phyloP scores from a whole-genome alignment of 2,113 vertebrate genomes.

The Agapornis roseicollis region DNA sequence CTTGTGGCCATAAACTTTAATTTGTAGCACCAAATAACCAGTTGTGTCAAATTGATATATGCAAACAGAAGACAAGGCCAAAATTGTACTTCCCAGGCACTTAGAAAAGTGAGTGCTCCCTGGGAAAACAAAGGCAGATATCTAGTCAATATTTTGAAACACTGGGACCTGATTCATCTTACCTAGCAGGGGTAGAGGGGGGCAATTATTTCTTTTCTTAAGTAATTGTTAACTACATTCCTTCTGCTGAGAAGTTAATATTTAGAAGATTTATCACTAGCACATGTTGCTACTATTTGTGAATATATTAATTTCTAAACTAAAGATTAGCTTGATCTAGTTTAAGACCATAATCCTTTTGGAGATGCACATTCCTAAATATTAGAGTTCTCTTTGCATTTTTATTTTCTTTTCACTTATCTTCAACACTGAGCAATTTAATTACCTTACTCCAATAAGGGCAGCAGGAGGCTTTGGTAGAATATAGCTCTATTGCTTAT shows the following conservation, averaged over 20 bases:
- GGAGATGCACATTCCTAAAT: neutral
- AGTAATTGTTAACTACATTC: neutral
- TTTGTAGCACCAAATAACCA: neutral
- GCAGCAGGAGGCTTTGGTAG: neutral
- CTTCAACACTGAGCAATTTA: neutral
- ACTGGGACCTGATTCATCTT: neutral
- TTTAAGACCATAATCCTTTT: neutral
- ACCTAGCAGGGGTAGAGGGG: neutral
- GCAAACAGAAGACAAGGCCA: neutral
- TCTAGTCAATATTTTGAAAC: neutral
- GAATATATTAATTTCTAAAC: neutral
- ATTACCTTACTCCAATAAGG: neutral
- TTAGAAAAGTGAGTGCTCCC: neutral
- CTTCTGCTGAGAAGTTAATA: constrained; percentile 3
- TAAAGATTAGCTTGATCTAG: neutral
- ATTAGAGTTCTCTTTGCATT: neutral
- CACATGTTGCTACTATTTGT: neutral
- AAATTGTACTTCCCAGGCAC: neutral
- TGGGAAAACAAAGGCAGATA: neutral
- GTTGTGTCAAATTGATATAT: neutral
- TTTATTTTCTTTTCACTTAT: constrained; percentile 4
- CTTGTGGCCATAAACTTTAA: neutral
- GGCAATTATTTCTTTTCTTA: neutral
- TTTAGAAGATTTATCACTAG: constrained; percentile 8
- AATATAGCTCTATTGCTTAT: neutral